Conservation (phyloP, 1,140 invertebrate genomes). For the Drosophila nigrodunni region DNA sequence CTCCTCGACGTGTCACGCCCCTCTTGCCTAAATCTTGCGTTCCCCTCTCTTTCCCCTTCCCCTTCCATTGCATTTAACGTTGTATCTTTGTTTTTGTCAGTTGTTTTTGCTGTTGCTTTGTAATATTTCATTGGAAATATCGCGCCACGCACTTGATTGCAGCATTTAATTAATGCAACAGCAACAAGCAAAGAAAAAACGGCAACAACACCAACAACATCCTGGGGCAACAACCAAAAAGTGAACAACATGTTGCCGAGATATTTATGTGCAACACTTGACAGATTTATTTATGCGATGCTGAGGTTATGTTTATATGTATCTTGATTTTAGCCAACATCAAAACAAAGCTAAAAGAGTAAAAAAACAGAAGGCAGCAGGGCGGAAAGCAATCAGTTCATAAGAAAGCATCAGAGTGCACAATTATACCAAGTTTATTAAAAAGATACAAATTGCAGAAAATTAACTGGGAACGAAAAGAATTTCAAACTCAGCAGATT, state of each 20-base stretch:
- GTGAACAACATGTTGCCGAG: slow-evolving; percentile 79
- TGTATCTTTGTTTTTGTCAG: slow-evolving; percentile 18
- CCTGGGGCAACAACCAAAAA: slow-evolving; percentile 72
- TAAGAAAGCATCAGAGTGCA: not conserved
- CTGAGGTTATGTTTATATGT: slow-evolving; percentile 55
- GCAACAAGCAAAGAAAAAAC: slow-evolving; percentile 45
- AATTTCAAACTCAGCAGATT: no score
- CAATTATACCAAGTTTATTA: no score
- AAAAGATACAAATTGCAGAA: no score
- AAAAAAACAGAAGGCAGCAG: not conserved
- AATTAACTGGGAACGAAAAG: no score
- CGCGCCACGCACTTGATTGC: slow-evolving; percentile 83
- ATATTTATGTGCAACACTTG: slow-evolving; percentile 83
- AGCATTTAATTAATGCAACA: slow-evolving; percentile 82
- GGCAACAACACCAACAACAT: slow-evolving; percentile 51
- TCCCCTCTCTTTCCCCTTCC: not conserved
- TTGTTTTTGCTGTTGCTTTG: slow-evolving; percentile 35
- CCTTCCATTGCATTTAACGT: slow-evolving; percentile 23
- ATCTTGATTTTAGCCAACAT: slow-evolving; percentile 35
- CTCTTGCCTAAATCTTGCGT: slow-evolving; percentile 2
- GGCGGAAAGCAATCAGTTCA: not conserved
- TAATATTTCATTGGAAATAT: slow-evolving; percentile 83
- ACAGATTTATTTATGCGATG: slow-evolving; percentile 79
- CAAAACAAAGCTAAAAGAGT: slow-evolving; percentile 18
- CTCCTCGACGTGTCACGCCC: not conserved